Percentiles rank a stretch among this genome's conserved stretches.
phyloP scores from a whole-genome alignment of 2,113 vertebrate species.

The Poeciliopsis turrubarensis region DNA sequence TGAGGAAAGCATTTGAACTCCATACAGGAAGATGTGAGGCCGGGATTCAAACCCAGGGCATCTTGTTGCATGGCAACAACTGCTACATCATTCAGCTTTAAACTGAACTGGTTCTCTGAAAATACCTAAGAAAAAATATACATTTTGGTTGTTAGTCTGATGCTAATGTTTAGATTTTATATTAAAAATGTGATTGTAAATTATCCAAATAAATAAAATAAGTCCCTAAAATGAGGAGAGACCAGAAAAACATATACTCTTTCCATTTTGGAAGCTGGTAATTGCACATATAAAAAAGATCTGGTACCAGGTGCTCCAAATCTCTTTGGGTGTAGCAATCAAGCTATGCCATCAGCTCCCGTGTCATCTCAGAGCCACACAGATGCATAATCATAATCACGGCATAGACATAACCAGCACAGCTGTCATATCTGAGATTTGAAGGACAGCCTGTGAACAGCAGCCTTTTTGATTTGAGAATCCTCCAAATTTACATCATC shows the following conservation, averaged over 20 bases:
- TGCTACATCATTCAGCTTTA: not conserved
- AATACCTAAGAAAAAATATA: not conserved
- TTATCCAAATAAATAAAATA: not conserved
- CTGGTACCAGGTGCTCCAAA: conserved; percentile 2
- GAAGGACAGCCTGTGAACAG: not conserved
- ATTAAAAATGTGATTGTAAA: not conserved
- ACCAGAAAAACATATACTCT: not conserved
- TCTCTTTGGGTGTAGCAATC: conserved; percentile 7
- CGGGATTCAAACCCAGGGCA: too few species aligned
- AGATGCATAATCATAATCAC: conserved; percentile 10
- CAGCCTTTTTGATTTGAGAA: not conserved
- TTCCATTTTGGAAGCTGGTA: not conserved
- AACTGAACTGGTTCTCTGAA: not conserved
- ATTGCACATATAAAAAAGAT: not conserved
- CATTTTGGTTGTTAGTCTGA: not conserved
- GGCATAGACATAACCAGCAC: not conserved
- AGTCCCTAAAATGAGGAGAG: not conserved
- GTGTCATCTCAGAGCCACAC: not conserved
- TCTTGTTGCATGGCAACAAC: too few species aligned
- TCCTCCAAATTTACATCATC: too few species aligned
- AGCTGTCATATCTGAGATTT: conserved; percentile 2
- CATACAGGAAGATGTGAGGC: too few species aligned
- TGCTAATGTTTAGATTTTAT: not conserved
- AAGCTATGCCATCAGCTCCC: not conserved
- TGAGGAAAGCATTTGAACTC: too few species aligned